These are phyloP conservation scores for Aegithalos caudatus DNA, from an alignment of 2,113 vertebrate genomes.

Conservation along the genomic window DNA sequence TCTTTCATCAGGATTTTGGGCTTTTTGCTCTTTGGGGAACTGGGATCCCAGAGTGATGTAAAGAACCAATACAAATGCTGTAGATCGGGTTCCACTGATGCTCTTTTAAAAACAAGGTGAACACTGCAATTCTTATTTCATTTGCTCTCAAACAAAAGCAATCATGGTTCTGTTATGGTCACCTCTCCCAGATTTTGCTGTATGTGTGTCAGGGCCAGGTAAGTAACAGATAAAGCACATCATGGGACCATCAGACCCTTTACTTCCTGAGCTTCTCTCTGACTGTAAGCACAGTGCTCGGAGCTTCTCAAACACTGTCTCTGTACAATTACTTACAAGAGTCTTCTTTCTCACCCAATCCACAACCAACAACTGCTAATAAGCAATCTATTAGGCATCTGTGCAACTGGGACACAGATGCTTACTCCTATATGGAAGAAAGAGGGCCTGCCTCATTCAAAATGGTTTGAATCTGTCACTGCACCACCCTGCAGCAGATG, in stretches of 20 bases:
- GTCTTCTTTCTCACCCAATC: not conserved
- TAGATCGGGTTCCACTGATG: fast-evolving
- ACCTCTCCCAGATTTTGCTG: not conserved
- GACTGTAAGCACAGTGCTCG: not conserved
- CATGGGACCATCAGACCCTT: not conserved
- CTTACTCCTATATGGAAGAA: not conserved
- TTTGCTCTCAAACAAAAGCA: not conserved
- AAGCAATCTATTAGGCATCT: not conserved
- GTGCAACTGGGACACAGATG: not conserved
- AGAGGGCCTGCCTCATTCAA: not conserved
- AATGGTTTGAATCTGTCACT: not conserved
- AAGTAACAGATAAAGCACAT: not conserved
- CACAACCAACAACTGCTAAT: not conserved
- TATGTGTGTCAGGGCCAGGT: not conserved
- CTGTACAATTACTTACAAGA: not conserved
- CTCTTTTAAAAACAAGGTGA: not conserved
- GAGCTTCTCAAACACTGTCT: not conserved
- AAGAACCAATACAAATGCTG: not conserved
- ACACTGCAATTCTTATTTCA: not conserved
- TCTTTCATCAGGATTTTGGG: not conserved
- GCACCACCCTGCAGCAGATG: not conserved
- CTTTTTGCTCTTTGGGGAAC: not conserved
- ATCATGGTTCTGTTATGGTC: fast-evolving
- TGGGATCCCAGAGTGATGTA: fast-evolving
- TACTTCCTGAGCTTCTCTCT: not conserved